Evolutionary conservation across 2,888 invertebrate species (phyloP).

Genomic region (Drosophila maculinotata): DNA sequence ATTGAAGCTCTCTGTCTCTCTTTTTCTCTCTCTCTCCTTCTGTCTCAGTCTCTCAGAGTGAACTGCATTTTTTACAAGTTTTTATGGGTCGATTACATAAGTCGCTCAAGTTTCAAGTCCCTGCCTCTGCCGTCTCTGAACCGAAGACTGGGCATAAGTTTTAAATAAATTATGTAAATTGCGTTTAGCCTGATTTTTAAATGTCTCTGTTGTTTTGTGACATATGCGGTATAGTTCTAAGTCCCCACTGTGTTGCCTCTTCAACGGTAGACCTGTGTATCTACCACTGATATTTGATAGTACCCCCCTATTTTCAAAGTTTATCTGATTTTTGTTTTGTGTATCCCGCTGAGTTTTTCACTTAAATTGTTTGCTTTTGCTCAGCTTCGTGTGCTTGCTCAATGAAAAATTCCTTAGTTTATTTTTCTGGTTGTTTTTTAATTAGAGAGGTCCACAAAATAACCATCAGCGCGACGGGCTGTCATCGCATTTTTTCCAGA

Average conservation of each 20-base stretch:
- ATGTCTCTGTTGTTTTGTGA: constrained; percentile 38
- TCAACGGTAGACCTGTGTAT: constrained; percentile 18
- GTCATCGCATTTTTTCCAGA: constrained; percentile 43
- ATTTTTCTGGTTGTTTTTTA: constrained; percentile 34
- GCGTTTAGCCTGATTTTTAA: constrained; percentile 23
- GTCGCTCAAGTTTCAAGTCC: constrained; percentile 42
- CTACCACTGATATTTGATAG: constrained; percentile 49
- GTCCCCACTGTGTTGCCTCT: constrained; percentile 18
- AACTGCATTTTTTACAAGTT: constrained; percentile 47
- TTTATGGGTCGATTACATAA: constrained; percentile 59
- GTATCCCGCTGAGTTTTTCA: constrained; percentile 50
- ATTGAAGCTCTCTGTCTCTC: constrained; percentile 3
- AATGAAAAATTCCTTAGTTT: constrained; percentile 47
- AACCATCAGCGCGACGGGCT: constrained; percentile 30
- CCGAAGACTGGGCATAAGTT: constrained; percentile 36
- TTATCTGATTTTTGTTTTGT: constrained; percentile 12
- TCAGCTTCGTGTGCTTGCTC: constrained; percentile 33
- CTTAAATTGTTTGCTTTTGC: constrained; percentile 51
- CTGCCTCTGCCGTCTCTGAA: constrained; percentile 12
- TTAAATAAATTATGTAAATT: constrained; percentile 67
- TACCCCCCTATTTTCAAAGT: constrained; percentile 7
- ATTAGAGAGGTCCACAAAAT: constrained; percentile 37
- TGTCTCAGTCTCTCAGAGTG: constrained; percentile 1
- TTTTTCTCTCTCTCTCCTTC: not conserved
- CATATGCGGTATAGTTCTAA: constrained; percentile 58